Conservation (phyloP, 1,140 invertebrate species). For the Conus ventricosus region DNA sequence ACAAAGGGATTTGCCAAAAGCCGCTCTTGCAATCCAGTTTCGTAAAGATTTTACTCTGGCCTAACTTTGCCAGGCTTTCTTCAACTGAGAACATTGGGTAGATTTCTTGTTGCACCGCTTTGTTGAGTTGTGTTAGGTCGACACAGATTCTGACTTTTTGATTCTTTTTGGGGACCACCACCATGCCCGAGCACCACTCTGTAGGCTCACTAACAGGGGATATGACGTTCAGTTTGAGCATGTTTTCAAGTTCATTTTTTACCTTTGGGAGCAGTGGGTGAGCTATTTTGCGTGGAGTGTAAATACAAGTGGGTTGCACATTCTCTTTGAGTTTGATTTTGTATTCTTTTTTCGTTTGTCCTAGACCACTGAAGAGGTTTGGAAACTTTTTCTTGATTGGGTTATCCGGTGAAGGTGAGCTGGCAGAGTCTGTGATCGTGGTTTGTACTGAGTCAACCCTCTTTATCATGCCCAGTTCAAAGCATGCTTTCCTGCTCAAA, state of each 20-base stretch:
- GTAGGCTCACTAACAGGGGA: conserved; percentile 15
- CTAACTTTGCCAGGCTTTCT: conserved; percentile 28
- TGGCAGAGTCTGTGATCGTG: not conserved
- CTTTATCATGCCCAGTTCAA: not conserved
- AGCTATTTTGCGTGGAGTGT: not conserved
- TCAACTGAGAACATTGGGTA: not conserved
- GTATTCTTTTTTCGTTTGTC: not conserved
- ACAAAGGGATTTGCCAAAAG: conserved; percentile 45
- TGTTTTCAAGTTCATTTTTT: not conserved
- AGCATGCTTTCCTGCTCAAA: not conserved
- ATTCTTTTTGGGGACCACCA: conserved; percentile 26
- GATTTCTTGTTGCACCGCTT: not conserved
- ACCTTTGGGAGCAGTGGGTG: not conserved
- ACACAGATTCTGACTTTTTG: conserved; percentile 1
- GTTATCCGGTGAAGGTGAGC: too few relatives aligned
- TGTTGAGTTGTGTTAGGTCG: conserved; percentile 32
- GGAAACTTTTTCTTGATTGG: not conserved
- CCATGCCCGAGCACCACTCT: conserved; percentile 6
- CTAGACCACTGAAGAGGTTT: not conserved
- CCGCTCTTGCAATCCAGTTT: conserved; percentile 37
- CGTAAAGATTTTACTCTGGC: conserved; percentile 67
- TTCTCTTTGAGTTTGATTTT: not conserved
- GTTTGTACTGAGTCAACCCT: not conserved
- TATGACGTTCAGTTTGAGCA: not conserved
- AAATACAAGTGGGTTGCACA: not conserved